Percentiles rank a stretch among this genome's conserved stretches.
These are phyloP conservation scores for Scarus forsteni DNA, from an alignment of 2,797 vertebrate genomes.

Conservation along the genomic window DNA sequence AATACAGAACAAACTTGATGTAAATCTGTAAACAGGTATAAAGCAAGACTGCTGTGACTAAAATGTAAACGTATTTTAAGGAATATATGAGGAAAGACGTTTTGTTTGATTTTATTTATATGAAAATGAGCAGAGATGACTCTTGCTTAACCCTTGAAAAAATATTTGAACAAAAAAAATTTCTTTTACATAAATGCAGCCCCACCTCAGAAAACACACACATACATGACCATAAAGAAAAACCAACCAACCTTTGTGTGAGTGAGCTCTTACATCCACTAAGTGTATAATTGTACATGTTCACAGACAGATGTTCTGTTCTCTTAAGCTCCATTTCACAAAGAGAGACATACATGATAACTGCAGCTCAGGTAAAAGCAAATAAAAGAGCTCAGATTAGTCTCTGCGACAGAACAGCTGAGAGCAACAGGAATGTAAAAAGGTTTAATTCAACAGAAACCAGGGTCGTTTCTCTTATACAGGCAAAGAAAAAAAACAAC, in stretches of 20 bases:
- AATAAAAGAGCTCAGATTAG: not conserved
- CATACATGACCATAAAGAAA: too few species aligned
- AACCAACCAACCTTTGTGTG: not conserved
- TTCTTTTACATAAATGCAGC: constrained; percentile 2
- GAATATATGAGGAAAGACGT: not conserved
- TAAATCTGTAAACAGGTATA: constrained; percentile 4
- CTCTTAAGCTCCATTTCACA: not conserved
- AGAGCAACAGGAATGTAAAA: not conserved
- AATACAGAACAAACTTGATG: constrained; percentile 21
- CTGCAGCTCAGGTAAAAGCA: not conserved
- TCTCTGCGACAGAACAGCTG: not conserved
- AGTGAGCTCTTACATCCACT: not conserved
- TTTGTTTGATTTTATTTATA: not conserved
- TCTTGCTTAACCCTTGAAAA: not conserved
- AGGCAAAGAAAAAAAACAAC: not conserved
- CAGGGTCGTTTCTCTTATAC: not conserved
- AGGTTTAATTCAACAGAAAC: not conserved
- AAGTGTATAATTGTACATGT: not conserved
- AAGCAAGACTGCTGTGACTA: constrained; percentile 23
- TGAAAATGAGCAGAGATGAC: not conserved
- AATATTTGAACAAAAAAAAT: constrained; percentile 20
- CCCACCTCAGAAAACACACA: not conserved
- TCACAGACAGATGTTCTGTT: not conserved
- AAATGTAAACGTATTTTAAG: constrained; percentile 22
- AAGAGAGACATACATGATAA: not conserved